Base-by-base conservation (phyloP, 2,888 invertebrate species). In the Trissolcus japonicus region DNA sequence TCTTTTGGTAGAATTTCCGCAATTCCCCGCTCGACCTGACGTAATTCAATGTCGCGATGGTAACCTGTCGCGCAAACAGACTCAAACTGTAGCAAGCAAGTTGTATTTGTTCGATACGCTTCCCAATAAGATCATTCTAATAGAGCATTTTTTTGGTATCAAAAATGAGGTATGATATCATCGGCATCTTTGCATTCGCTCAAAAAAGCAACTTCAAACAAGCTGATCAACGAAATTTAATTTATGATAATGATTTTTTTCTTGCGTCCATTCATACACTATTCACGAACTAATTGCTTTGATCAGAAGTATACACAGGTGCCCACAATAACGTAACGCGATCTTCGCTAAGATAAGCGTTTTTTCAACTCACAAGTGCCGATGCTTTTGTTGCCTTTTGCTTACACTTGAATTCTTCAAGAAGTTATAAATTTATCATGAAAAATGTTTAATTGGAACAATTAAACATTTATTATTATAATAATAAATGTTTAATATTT, bases 11-110 rank as follows among this genome's bases (percentile, higher is more conserved):
- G 57, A 54, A 66, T 78, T 68, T 69, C 66, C 67, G 68, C 71
- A 67, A 71, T 75, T 71, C 56, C 51, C 53, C 9, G 62, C 35
- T 35, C n/a, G n/a, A 9, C 16, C 59, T 67, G 66, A 71, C 62
- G 78, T 67, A 63, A 77, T 60, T 73, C 67, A 59, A 69, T 74
- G 78, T 78, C 66, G 74, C 78, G 74, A 78, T 78, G 73, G 78
- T 68, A 78, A 78, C 78, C 56, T 29, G 57, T 60, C 46, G 65
- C 53, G 55, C 60, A 73, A 78, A 78, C 78, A 78, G 46, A 56
- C 65, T 50, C 57, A 74, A 65, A 78, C 73, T 69, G 41, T 78
- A 74, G 74, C 53, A 54, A 43, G 35, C 41, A 59, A 63, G 54
- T 48, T 54, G 54, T 29, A 65, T 46, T 69, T 21, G 25, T 67